Evolutionary conservation across 2,113 vertebrate genomes (phyloP).

Genomic region (Passer montanus): DNA sequence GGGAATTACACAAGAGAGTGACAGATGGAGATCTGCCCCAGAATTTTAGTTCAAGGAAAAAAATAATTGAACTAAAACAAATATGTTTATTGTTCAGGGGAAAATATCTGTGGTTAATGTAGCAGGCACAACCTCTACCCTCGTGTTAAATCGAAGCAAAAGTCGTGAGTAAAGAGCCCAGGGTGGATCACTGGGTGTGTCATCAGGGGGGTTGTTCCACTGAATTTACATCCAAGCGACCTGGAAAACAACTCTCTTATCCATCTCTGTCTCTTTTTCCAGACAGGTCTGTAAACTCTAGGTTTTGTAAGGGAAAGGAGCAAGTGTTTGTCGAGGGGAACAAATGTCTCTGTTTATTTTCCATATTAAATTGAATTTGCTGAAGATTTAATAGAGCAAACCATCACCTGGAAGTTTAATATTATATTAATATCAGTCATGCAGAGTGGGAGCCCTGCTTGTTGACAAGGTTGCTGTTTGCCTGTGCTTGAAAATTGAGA

Average conservation of each 20-base stretch:
- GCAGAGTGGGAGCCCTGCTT: neutral
- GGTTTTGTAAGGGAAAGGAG: neutral
- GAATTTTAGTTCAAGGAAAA: neutral
- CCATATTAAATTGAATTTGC: neutral
- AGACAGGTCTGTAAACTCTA: neutral
- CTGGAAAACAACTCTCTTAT: neutral
- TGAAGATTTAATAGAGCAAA: constrained; percentile 10
- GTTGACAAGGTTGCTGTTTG: neutral
- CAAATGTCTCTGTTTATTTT: constrained; percentile 1
- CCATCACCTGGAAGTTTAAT: constrained; percentile 29
- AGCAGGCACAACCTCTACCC: neutral
- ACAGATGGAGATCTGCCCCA: constrained; percentile 12
- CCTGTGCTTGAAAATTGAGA: neutral
- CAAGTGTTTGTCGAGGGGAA: neutral
- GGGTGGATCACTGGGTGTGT: rapidly evolving
- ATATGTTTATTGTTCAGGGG: neutral
- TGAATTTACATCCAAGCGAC: neutral
- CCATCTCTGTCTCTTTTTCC: neutral
- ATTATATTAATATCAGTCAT: constrained; percentile 15
- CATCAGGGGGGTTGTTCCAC: neutral
- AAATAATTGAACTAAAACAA: neutral
- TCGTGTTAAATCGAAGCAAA: neutral
- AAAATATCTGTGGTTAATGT: neutral
- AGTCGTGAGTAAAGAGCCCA: neutral
- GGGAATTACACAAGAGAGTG: neutral